Evolutionary conservation across 2,113 vertebrate species (phyloP).

Genomic region (Lepus europaeus): DNA sequence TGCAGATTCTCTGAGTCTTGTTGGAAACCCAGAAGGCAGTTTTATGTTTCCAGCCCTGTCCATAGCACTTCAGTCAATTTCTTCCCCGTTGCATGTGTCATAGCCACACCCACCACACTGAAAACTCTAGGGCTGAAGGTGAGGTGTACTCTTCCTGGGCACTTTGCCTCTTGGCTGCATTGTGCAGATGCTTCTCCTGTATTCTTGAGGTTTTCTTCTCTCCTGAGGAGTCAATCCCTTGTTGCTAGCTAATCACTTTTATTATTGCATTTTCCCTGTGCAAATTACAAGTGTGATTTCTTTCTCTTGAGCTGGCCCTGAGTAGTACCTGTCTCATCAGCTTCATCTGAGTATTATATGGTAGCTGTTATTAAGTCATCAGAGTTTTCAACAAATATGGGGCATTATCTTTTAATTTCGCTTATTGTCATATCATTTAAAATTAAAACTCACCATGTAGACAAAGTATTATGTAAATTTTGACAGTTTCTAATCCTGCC

Average conservation of each 20-base stretch:
- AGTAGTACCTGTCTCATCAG: not conserved
- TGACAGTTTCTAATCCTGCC: not conserved
- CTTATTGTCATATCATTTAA: not conserved
- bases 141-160: not conserved
- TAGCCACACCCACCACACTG: accelerated
- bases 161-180: not conserved
- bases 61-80: not conserved
- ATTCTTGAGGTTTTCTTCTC: not conserved
- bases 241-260: not conserved
- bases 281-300: not conserved
- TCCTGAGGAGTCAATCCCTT: not conserved
- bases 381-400: not conserved
- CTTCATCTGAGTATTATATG: not conserved
- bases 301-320: not conserved
- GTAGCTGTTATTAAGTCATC: not conserved
- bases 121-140: accelerated
- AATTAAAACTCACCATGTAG: not conserved
- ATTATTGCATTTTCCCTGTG: not conserved
- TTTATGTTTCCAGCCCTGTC: not conserved
- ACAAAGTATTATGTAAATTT: not conserved
- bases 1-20: not conserved
- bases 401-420: not conserved
- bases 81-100: not conserved
- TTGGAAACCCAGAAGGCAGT: not conserved
- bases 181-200: not conserved